Base-by-base conservation (phyloP, 2,888 invertebrate species). In the Altica lythri region DNA sequence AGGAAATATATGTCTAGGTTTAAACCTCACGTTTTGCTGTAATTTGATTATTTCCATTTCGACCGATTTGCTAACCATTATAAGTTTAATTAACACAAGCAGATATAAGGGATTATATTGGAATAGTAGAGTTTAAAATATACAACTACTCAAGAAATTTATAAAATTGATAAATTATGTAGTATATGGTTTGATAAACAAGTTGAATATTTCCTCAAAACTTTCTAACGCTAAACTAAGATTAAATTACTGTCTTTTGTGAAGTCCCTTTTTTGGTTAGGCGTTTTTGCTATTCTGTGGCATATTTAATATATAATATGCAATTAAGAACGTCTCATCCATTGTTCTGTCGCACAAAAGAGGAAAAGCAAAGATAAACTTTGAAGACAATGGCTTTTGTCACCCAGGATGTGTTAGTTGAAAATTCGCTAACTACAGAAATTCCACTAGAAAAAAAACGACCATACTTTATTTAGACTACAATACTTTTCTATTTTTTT, bases 261-360 rank as follows among this genome's bases (percentile, higher is more conserved):
- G 47, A 61, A 58, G 63, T 60, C 62, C 65, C 63, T 66, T 67
- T 67, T 64, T 66, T 55, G 56, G n/a, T n/a, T 8, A 16, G 44
- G 61, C 60, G 65, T 64, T 67, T 66, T 65, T 62, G 63, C 63
- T 60, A 61, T 61, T 3, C 18, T 67, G 68, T 70, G 69, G 65
- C 69, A 71, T 72, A 71, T 72, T 72, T 72, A 71, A 71, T 71
- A 66, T 69, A 68, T 69, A 71, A 72, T 72, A 69, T 69, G 68
- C 71, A 70, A 71, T 72, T 71, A 71, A 68, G 69, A 67, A 69
- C 65, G 68, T 66, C 67, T 65, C 52, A 34, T 13, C 69, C 60
- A 70, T 71, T 72, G 71, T 71, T 68, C 63, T 13, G 53, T n/a
- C 47, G 60, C 64, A 65, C 63, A 64, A 60, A 29, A 67, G 65